Evolutionary conservation across 2,888 invertebrate species (phyloP).

Genomic region (Aquatica leii): DNA sequence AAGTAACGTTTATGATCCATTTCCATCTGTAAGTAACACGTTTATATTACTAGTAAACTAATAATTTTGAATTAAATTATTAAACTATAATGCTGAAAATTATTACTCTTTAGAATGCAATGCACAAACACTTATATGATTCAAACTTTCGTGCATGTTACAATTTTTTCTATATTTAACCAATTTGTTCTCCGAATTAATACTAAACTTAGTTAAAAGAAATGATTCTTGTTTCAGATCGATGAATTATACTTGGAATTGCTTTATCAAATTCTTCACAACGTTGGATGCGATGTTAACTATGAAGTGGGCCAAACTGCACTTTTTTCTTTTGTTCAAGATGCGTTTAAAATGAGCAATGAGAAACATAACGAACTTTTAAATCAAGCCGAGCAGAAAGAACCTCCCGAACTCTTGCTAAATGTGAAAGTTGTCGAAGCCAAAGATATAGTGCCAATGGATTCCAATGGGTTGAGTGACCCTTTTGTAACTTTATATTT

Average conservation of each 20-base stretch:
- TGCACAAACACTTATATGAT: no score
- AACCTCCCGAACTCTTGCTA: conserved; percentile 83
- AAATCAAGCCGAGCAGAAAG: conserved; percentile 76
- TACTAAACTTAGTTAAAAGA: no score
- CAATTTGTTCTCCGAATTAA: no score
- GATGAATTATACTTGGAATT: conserved; percentile 88
- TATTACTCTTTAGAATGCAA: no score
- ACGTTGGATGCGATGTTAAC: conserved; percentile 80
- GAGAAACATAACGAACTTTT: conserved; percentile 77
- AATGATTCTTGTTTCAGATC: conserved; percentile 68
- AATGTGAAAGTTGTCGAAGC: conserved; percentile 89
- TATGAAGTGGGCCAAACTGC: conserved; percentile 74
- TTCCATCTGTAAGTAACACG: conserved; percentile 83
- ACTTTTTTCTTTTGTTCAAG: conserved; percentile 79
- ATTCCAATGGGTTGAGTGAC: conserved; percentile 93
- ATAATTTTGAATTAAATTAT: no score
- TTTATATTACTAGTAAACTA: no score
- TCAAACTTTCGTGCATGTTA: no score
- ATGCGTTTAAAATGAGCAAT: conserved; percentile 81
- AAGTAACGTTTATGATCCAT: conserved; percentile 76
- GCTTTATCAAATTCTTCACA: conserved; percentile 83
- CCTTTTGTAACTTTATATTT: conserved; percentile 95
- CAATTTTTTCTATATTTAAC: no score
- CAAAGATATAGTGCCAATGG: conserved; percentile 84
- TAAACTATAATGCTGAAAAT: no score